Conservation (phyloP, 1,140 invertebrate genomes). For the Drosophila nigromelanica region DNA sequence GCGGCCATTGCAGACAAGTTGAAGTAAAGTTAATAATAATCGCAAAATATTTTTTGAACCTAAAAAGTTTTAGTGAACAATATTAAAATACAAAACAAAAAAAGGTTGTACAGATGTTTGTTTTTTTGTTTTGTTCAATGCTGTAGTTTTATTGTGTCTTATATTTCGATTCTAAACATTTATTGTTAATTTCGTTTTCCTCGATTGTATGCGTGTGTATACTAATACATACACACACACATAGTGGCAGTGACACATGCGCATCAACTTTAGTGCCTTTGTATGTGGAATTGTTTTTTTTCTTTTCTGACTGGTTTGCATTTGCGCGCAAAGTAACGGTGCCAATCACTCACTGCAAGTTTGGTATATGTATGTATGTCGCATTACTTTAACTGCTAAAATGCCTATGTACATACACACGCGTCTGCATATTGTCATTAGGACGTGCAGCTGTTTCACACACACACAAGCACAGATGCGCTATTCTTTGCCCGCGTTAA, state of each 20-base stretch:
- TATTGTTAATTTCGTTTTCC: conserved; percentile 39
- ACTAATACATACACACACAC: conserved; percentile 13
- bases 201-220: conserved; percentile 21
- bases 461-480: conserved; percentile 8
- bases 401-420: background rate
- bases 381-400: background rate
- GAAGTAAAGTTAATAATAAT: conserved; percentile 43
- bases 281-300: conserved; percentile 5
- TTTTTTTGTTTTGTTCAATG: conserved; percentile 12
- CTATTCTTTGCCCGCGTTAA: conserved; percentile 32
- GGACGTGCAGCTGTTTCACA: conserved; percentile 43
- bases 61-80: background rate
- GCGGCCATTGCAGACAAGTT: conserved; percentile 48
- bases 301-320: conserved; percentile 10
- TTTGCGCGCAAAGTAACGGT: conserved; percentile 4
- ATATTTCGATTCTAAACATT: conserved; percentile 29
- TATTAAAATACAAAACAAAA: background rate
- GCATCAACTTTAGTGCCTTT: conserved; percentile 17
- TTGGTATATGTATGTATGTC: conserved; percentile 1
- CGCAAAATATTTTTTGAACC: conserved; percentile 11
- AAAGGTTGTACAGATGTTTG: conserved; percentile 10
- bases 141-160: conserved; percentile 1
- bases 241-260: conserved; percentile 38
- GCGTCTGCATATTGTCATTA: conserved; percentile 1
- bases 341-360: background rate